phyloP scores from a whole-genome alignment of 2,888 invertebrate genomes.

The Sipha maydis region DNA sequence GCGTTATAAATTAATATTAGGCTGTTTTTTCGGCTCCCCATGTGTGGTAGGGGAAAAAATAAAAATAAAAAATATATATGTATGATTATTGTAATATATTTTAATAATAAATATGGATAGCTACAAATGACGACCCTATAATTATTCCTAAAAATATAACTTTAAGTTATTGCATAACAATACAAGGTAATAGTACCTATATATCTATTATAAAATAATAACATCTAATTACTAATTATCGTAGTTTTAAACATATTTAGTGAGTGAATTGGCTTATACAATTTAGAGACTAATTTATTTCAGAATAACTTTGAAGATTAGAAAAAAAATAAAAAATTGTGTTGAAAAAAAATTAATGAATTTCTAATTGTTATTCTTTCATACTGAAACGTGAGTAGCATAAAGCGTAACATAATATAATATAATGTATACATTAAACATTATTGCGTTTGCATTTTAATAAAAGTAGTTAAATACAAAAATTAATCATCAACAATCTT shows the following conservation, averaged over 20 bases:
- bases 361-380: neutral
- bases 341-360: neutral
- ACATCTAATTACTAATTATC: neutral
- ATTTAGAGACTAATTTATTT: constrained; percentile 1
- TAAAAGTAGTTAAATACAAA: neutral
- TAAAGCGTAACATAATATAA: too few relatives aligned
- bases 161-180: neutral
- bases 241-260: neutral
- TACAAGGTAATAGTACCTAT: neutral
- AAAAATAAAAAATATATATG: too few relatives aligned
- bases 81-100: too few relatives aligned
- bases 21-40: too few relatives aligned
- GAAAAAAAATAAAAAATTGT: neutral
- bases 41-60: too few relatives aligned
- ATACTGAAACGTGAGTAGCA: neutral
- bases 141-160: neutral
- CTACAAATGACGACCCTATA: neutral
- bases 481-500: neutral
- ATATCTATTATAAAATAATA: neutral
- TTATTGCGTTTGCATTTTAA: neutral
- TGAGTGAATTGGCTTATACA: neutral
- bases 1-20: too few relatives aligned
- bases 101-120: too few relatives aligned
- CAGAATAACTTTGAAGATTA: neutral
- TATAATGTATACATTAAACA: neutral